Evolutionary conservation across 2,113 vertebrate species (phyloP).

Genomic region (Catagonus wagneri): DNA sequence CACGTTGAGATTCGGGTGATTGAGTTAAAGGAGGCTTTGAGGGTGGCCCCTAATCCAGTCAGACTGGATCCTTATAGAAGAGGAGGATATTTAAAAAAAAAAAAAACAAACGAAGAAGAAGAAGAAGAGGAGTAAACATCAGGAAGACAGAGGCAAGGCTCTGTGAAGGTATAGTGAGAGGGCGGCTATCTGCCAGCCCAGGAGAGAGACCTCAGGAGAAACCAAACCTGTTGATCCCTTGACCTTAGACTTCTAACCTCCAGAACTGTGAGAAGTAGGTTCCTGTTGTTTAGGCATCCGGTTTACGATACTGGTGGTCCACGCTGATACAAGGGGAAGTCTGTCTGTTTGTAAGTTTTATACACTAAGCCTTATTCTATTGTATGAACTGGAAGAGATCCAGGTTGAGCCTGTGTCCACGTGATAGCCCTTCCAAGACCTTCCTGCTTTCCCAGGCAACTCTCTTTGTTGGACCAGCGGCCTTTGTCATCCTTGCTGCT

Average conservation of each 20-base stretch:
- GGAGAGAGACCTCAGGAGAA: neutral
- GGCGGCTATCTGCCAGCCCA: too few species aligned
- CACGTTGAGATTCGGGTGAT: neutral
- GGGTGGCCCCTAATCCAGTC: neutral
- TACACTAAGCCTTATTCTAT: neutral
- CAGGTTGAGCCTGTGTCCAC: neutral
- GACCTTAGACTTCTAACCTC: neutral
- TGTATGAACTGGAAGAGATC: neutral
- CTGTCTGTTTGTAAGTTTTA: neutral
- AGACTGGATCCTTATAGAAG: neutral
- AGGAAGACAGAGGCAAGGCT: neutral
- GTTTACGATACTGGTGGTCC: too few species aligned
- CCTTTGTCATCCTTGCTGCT: too few species aligned
- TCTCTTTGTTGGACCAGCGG: rapidly evolving
- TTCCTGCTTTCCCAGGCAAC: neutral
- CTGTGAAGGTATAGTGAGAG: rapidly evolving
- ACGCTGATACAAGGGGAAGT: neutral
- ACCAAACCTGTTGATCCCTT: too few species aligned
- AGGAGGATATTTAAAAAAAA: neutral
- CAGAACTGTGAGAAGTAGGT: neutral
- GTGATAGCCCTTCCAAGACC: neutral
- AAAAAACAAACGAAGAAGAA: too few species aligned
- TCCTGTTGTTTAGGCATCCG: neutral
- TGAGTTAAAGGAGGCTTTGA: neutral
- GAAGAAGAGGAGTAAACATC: neutral